Base-by-base conservation (phyloP, 2,888 invertebrate genomes). In the Bugula neritina region DNA sequence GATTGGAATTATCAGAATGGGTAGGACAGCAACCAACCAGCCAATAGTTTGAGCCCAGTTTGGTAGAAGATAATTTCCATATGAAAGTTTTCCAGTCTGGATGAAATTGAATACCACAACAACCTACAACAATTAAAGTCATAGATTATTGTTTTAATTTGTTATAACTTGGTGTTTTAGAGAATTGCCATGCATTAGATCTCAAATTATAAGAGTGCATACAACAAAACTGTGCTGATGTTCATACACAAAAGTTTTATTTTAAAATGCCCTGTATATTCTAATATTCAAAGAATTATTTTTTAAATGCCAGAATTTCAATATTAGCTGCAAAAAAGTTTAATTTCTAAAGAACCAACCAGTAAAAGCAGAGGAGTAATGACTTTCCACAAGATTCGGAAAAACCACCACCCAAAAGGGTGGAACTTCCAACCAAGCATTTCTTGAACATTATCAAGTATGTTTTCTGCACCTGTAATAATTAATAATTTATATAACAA, bases 401-500 rank as follows among this genome's bases (percentile, higher is more conserved):
- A 72, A 54, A 29, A 80, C 52, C 70, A 54, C 43, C 54, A 70
- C 10, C 23, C n/a, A 2, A 23, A 27, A 3, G 13, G 27, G n/a
- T 13, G 25, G 5, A 70, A 43, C 52, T 54, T 43, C 23, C 27
- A 43, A 2, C 31, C 52, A 2, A 70, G 54, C 70, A 70, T 70
- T 43, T 70, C 70, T 23, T 70, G 52, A 2, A 70, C 43, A 29
- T 70, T 34, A 23, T 70, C 54, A 5, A 70, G 23, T 43, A 70
- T n/a, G 43, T 70, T 70, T 23, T 70, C 70, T 54, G 70, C 70
- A 35, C 70, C 70, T 70, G 25, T 13, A 69, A 35, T n/a, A 25
- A 5, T n/a, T n/a, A n/a, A n/a, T n/a, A n/a, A n/a, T n/a, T n/a
- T n/a, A n/a, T n/a, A n/a, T n/a, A n/a, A n/a, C n/a, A n/a, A n/a